These are phyloP conservation scores for Emydoidea blandingii DNA, from an alignment of 2,797 vertebrate species.

Conservation along the genomic window DNA sequence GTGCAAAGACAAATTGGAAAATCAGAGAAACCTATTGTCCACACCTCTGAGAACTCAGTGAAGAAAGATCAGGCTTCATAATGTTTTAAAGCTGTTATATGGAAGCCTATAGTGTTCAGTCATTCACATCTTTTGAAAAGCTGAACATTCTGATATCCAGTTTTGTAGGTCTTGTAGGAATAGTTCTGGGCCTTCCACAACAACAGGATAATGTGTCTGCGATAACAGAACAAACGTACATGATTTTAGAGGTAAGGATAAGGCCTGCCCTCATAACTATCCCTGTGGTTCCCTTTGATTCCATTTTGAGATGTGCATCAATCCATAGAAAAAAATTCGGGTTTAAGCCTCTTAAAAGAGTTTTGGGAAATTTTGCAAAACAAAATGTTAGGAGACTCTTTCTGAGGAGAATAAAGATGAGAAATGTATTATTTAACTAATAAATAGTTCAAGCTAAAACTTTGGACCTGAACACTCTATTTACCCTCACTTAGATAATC, in stretches of 20 bases:
- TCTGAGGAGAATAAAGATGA: background rate
- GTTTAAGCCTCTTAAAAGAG: background rate
- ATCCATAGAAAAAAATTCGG: background rate
- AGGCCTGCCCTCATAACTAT: background rate
- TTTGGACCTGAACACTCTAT: background rate
- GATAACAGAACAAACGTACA: background rate
- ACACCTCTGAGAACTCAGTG: background rate
- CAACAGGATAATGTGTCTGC: background rate
- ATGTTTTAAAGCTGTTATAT: background rate
- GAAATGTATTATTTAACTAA: background rate
- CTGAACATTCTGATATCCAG: background rate
- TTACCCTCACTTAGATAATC: background rate
- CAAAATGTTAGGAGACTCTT: background rate
- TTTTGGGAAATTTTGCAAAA: slow-evolving; percentile 10
- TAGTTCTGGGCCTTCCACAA: background rate
- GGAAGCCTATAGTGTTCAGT: background rate
- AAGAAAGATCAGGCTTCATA: background rate
- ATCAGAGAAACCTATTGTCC: background rate
- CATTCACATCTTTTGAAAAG: background rate
- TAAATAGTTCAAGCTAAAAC: background rate
- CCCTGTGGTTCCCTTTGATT: background rate
- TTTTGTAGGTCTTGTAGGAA: background rate
- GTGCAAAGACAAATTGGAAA: background rate
- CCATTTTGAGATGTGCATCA: background rate
- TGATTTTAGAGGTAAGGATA: background rate